Evolutionary conservation across 2,797 vertebrate genomes (phyloP).

Genomic region (Pempheris klunzingeri): DNA sequence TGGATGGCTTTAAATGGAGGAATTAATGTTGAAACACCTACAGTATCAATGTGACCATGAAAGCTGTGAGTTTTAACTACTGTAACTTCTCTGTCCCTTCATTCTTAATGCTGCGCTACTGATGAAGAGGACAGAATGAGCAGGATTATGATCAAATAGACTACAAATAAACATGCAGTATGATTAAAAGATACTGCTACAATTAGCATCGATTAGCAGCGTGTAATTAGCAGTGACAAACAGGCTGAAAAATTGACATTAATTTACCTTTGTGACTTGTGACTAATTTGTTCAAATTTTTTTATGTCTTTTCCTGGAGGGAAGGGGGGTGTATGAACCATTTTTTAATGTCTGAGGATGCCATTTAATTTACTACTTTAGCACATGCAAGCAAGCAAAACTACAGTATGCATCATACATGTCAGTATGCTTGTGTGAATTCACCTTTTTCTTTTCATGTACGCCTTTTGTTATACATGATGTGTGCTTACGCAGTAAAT

Average conservation of each 20-base stretch:
- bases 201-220: too few species aligned
- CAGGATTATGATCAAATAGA: slow-evolving; percentile 13
- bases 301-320: background rate
- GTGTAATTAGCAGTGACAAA: background rate
- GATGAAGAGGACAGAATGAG: slow-evolving; percentile 36
- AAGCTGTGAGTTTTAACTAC: background rate
- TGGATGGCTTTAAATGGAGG: background rate
- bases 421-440: slow-evolving; percentile 39
- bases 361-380: slow-evolving; percentile 55
- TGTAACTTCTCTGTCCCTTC: slow-evolving; percentile 11
- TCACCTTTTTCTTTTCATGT: slow-evolving; percentile 43
- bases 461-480: slow-evolving; percentile 23
- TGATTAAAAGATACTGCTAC: background rate
- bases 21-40: slow-evolving; percentile 11
- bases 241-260: slow-evolving; percentile 7
- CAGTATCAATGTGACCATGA: background rate
- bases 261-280: background rate
- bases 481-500: slow-evolving; percentile 19
- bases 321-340: background rate
- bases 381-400: slow-evolving; percentile 88
- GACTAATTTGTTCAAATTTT: background rate
- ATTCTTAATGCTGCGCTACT: slow-evolving; percentile 11
- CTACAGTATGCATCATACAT: slow-evolving; percentile 76
- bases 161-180: background rate
- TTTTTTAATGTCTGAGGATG: slow-evolving; percentile 11